Base-by-base conservation (phyloP, 2,888 invertebrate species). In the Macaria liturata region DNA sequence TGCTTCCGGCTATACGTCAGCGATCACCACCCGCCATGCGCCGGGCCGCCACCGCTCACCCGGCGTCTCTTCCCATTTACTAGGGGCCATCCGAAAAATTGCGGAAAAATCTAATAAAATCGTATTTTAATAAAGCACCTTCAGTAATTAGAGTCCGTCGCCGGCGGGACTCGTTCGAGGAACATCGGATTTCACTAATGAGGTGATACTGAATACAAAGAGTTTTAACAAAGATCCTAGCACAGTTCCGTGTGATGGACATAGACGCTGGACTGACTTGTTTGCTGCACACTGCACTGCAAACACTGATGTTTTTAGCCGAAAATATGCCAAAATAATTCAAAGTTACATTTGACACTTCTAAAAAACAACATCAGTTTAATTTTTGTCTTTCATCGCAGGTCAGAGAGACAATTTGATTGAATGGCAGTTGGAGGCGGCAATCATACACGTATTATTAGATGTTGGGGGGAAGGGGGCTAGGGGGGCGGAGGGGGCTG, bases 1-100 rank as follows among this genome's bases (percentile, higher is more conserved):
- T 67, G 70, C 64, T 69, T 76, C 76, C 79, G 74, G 75, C 66
- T 60, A 71, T 78, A 75, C 74, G 68, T 78, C 71, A 75, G 57
- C 72, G 74, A 78, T 76, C 70, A 73, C 70, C 64, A 53, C 53
- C 57, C 62, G 61, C 52, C 60, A 61, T 20, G 20, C 59, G 56
- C 59, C 54, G 64, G 50, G 53, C 54, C 58, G 46, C 9, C 8
- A 20, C 1, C 40, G 3, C 48, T 31, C 45, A 3, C 3, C 48
- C 3, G 9, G 9, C 5, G 32, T 7, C 32, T 40, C 43, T 43
- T 8, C 5, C 39, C 39, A 5, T 9, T 43, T 39, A 34, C 43
- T 45, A 30, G 3, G 40, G 30, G 5, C 48, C 7, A 8, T 4
- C 7, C 39, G 5, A 54, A 5, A 56, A 54, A 53, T 49, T 59